Conservation (phyloP, 2,888 invertebrate species). For the Hyles lineata region DNA sequence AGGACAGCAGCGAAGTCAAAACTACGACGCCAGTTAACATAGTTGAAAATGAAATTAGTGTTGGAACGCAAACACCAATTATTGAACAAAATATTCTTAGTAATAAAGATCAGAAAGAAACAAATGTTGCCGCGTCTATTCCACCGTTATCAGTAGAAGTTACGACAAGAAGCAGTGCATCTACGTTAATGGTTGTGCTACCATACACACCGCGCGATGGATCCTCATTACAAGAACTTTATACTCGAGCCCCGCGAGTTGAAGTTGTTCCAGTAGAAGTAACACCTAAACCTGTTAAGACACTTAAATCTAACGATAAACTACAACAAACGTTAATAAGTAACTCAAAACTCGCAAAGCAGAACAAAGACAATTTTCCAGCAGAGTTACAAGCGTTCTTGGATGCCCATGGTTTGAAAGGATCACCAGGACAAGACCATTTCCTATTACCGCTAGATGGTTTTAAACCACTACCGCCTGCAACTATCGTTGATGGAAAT, state of each 20-base stretch:
- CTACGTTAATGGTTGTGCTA: conserved; percentile 87
- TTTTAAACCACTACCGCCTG: conserved; percentile 76
- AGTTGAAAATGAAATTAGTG: conserved; percentile 62
- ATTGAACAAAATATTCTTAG: conserved; percentile 45
- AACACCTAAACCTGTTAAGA: conserved; percentile 58
- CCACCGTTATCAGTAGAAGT: conserved; percentile 53
- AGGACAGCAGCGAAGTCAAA: conserved; percentile 47
- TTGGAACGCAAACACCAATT: conserved; percentile 43
- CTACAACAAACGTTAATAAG: conserved; percentile 54
- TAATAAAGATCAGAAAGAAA: conserved; percentile 39
- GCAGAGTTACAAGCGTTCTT: conserved; percentile 74
- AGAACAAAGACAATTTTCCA: conserved; percentile 62
- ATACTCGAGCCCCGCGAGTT: conserved; percentile 87
- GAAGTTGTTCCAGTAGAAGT: conserved; percentile 78
- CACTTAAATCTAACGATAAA: conserved; percentile 50
- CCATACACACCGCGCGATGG: conserved; percentile 86
- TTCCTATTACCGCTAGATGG: conserved; percentile 76
- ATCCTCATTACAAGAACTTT: conserved; percentile 86
- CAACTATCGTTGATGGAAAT: conserved; percentile 68
- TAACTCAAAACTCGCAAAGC: conserved; percentile 55
- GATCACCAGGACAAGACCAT: conserved; percentile 69
- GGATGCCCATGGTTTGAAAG: conserved; percentile 71
- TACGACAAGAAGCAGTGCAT: conserved; percentile 61
- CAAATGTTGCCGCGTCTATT: conserved; percentile 38
- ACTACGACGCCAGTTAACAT: conserved; percentile 52